Base-by-base conservation (phyloP, 2,797 vertebrate genomes). In the Sebastes minor region DNA sequence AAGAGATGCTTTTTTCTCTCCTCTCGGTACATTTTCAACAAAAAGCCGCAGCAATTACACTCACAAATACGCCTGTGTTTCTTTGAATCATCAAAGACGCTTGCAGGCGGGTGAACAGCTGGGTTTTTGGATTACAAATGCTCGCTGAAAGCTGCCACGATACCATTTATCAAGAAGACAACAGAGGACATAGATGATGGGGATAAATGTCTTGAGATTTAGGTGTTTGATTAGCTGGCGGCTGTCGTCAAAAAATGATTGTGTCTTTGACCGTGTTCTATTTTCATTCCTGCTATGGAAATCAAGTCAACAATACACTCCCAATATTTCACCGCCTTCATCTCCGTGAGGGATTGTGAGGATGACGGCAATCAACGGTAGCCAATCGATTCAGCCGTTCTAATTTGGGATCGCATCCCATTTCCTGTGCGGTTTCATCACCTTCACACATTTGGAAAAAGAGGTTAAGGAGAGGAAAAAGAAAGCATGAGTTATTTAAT, bases 31-130 rank as follows among this genome's bases (percentile, higher is more conserved):
- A 67, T 81, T 78, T 74, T 63, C 35, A 22, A 69, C 70, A 80
- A 89, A 86, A 91, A 86, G 71, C 81, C 23, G 49, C 61, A 14
- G 56, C 78, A 76, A 88, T 92, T 87, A 89, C 74, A n/a, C 72
- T 83, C 72, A 62, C 30, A 86, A 72, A 83, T 80, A 82, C 28
- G 8, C 75, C 57, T 71, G 56, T 60, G 22, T 80, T 85, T 81
- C 61, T 90, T 88, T 83, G 80, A 85, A 73, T 86, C 78, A 76
- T 82, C 69, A 81, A 77, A 83, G 63, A 76, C 74, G 74, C 69
- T 80, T 46, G 10, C 55, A 53, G 65, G 67, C 52, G 5, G 80
- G 84, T 85, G 77, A 84, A 71, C 80, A 91, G 85, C 89, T 89
- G 81, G 62, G 74, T 77, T 85, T 53, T 63, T 78, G 60, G 25